Base-by-base conservation (phyloP, 2,888 invertebrate species). In the Ophioninae sp. region DNA sequence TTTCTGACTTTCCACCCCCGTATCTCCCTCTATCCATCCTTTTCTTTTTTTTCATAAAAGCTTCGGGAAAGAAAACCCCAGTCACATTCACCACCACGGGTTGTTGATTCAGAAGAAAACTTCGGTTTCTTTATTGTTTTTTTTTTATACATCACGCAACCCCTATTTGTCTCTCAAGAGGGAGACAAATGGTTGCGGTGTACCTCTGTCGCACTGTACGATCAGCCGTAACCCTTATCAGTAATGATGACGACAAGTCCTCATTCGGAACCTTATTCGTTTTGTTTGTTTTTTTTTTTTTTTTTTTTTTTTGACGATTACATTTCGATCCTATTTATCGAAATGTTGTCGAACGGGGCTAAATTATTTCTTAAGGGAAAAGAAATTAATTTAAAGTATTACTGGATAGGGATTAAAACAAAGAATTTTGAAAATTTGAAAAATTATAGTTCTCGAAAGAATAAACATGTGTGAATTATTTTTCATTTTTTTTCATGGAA, bases 31-130 rank as follows among this genome's bases (percentile, higher is more conserved):
- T 44, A 8, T 10, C 44, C 13, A 7, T 44, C 0, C 10, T 10
- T 41, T 20, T 61, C 61, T 61, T 1, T 37, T 70, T 70, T 59
- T 2, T 37, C 57, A 68, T 21, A 13, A 20, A 68, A 68, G 23
- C 70, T 20, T 57, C 57, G 17, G 20, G 2, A 30, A n/a, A 50
- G 57, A 57, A 70, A 69, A 69, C 57, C 39, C 75, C 21, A 67
- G 65, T 76, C 75, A 39, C 57, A 67, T 73, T 44, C 75, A 57
- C 41, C 13, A n/a, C 56, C 67, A 76, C 57, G 75, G 57, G 65
- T 76, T 67, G 75, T 67, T 76, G 57, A 57, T 67, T 23, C 13
- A 59, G 57, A 17, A 67, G 57, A 13, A 67, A 76, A 76, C 67
- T 57, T 67, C 39, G 10, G 69, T 69, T 69, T 6, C 8, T 56